A percentile compares a stretch with the other conserved stretches of the same genome.
phyloP scores from a whole-genome alignment of 2,113 vertebrate genomes.

The Scomber scombrus region DNA sequence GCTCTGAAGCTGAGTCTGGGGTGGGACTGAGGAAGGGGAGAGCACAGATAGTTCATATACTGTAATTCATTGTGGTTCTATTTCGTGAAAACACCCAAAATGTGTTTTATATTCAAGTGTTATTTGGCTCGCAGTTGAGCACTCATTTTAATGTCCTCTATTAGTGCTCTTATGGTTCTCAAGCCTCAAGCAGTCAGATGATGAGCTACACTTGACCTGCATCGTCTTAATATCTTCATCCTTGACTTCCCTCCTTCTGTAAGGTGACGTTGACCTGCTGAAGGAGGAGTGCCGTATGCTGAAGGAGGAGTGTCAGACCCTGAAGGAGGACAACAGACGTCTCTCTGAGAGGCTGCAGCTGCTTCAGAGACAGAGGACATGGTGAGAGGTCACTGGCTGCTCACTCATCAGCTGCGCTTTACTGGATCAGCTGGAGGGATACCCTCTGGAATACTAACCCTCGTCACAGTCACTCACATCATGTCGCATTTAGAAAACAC shows the following conservation, averaged over 20 bases:
- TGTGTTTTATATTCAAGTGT: not conserved
- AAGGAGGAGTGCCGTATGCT: constrained; percentile 85
- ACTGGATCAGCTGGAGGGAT: constrained; percentile 52
- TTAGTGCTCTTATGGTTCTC: not conserved
- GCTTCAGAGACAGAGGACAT: constrained; percentile 85
- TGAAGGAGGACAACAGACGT: constrained; percentile 90
- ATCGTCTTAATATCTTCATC: not conserved
- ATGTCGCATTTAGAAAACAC: constrained; percentile 38
- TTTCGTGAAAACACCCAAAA: constrained; percentile 13
- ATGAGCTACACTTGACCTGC: not conserved
- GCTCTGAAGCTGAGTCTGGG: constrained; percentile 50
- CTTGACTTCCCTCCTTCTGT: constrained; percentile 30
- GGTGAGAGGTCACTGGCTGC: constrained; percentile 73
- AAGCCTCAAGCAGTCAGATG: not conserved
- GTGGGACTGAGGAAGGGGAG: constrained; percentile 37
- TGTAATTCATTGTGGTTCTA: not conserved
- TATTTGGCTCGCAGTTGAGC: not conserved
- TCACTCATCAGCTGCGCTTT: constrained; percentile 57
- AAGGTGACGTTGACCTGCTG: constrained; percentile 88
- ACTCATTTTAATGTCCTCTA: not conserved
- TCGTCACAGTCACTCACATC: not conserved
- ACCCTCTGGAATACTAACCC: constrained; percentile 37
- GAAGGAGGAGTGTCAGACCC: constrained; percentile 85
- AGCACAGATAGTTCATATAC: not conserved
- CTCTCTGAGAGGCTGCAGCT: constrained; percentile 87